These are phyloP conservation scores for Hyposoter dolosus DNA, from an alignment of 2,888 invertebrate species.

Conservation along the genomic window DNA sequence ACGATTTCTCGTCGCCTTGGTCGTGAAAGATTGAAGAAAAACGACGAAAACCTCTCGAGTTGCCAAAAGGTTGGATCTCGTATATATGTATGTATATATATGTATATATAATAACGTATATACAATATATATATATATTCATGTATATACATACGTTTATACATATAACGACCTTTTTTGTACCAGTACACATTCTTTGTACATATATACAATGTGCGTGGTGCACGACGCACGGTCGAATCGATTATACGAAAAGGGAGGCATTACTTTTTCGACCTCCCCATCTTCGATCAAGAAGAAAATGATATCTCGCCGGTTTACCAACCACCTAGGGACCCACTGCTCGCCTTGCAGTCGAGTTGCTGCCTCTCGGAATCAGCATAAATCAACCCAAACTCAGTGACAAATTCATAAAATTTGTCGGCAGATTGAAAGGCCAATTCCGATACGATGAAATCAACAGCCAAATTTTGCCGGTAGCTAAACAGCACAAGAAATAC, in stretches of 20 bases:
- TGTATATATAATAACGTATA: conserved; percentile 57
- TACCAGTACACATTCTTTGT: conserved; percentile 39
- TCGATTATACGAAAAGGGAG: conserved; percentile 55
- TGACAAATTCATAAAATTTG: conserved; percentile 95
- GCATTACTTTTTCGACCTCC: conserved; percentile 1
- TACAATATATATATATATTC: conserved; percentile 63
- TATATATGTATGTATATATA: conserved; percentile 72
- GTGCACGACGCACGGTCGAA: conserved; percentile 51
- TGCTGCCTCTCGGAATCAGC: conserved; percentile 89
- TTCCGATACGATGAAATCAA: conserved; percentile 94
- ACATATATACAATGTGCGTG: conserved; percentile 52
- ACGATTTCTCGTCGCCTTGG: conserved; percentile 56
- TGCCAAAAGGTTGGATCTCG: conserved; percentile 45
- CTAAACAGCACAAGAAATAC: conserved; percentile 88
- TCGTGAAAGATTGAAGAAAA: conserved; percentile 48
- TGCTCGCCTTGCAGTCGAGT: conserved; percentile 96
- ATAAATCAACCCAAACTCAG: conserved; percentile 91
- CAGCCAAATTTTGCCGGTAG: conserved; percentile 96
- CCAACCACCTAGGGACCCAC: conserved; percentile 83
- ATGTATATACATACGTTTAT: conserved; percentile 67
- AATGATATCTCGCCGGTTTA: conserved; percentile 72
- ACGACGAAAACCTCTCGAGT: conserved; percentile 57
- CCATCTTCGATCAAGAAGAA: conserved; percentile 62
- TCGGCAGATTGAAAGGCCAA: conserved; percentile 94
- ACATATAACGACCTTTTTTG: conserved; percentile 31